phyloP scores from a whole-genome alignment of 1,140 invertebrate genomes.

The Eumaeus atala region DNA sequence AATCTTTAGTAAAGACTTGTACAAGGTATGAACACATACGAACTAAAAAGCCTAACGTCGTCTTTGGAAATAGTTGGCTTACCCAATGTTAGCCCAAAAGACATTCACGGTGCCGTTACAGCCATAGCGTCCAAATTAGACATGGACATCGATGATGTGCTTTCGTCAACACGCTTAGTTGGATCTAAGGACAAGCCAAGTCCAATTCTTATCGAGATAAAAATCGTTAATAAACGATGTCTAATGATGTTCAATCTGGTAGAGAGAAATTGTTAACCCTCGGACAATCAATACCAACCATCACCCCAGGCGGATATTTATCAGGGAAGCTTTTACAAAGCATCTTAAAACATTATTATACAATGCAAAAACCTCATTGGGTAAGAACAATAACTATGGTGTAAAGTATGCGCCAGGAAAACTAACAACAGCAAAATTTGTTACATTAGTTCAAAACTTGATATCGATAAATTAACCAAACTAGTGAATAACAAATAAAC shows the following conservation, averaged over 20 bases:
- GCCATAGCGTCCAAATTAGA: conserved; percentile 24
- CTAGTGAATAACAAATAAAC: conserved; percentile 17
- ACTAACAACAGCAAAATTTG: conserved; percentile 27
- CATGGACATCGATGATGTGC: conserved; percentile 16
- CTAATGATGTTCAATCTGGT: conserved; percentile 24
- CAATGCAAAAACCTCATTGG: conserved; percentile 24
- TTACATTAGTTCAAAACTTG: conserved; percentile 22
- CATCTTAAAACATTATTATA: conserved; percentile 31
- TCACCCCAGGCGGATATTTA: conserved; percentile 26
- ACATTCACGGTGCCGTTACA: conserved; percentile 15
- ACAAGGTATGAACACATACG: conserved; percentile 22
- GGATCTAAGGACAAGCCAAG: conserved; percentile 26
- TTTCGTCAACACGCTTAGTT: conserved; percentile 19
- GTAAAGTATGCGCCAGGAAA: conserved; percentile 28
- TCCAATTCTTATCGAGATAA: conserved; percentile 25
- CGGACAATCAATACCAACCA: conserved; percentile 19
- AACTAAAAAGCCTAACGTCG: conserved; percentile 28
- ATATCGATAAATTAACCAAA: conserved; percentile 11
- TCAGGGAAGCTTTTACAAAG: conserved; percentile 35
- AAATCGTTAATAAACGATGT: conserved; percentile 15
- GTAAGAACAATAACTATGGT: conserved; percentile 31
- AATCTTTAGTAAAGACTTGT: conserved; percentile 32
- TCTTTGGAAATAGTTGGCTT: conserved; percentile 32
- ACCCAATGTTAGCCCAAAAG: conserved; percentile 21
- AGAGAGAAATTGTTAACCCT: conserved; percentile 23